phyloP scores from a whole-genome alignment of 2,113 vertebrate genomes.

The Delphinapterus leucas region DNA sequence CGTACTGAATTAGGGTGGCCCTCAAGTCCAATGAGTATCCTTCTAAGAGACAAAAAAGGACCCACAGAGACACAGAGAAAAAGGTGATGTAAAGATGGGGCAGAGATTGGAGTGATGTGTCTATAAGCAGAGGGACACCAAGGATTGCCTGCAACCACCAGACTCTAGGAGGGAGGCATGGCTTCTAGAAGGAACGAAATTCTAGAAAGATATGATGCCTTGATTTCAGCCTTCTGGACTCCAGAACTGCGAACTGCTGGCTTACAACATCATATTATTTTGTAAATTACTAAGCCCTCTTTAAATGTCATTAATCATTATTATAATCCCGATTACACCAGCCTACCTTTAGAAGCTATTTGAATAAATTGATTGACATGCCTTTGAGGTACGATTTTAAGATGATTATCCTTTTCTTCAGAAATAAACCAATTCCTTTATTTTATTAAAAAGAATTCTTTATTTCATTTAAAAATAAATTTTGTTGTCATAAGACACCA shows the following conservation, averaged over 20 bases:
- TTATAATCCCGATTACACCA: background rate
- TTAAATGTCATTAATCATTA: background rate
- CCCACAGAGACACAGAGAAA: background rate
- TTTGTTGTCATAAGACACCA: background rate
- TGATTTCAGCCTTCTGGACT: background rate
- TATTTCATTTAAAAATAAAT: background rate
- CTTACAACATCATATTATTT: background rate
- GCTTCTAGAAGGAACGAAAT: background rate
- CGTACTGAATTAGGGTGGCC: background rate
- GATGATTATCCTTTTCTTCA: background rate
- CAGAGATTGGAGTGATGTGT: background rate
- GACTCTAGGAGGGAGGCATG: background rate
- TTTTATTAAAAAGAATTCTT: background rate
- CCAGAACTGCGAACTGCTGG: background rate
- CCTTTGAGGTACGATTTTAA: background rate
- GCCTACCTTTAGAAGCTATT: background rate
- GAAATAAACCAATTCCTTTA: background rate
- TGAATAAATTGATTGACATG: background rate
- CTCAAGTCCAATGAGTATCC: background rate
- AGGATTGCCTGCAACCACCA: background rate
- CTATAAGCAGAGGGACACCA: background rate
- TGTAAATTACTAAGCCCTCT: background rate
- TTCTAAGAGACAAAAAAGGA: background rate
- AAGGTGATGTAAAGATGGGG: background rate
- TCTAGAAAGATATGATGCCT: background rate